Evolutionary conservation across 2,888 invertebrate genomes (phyloP).

Genomic region (Sepioteuthis lessoniana): DNA sequence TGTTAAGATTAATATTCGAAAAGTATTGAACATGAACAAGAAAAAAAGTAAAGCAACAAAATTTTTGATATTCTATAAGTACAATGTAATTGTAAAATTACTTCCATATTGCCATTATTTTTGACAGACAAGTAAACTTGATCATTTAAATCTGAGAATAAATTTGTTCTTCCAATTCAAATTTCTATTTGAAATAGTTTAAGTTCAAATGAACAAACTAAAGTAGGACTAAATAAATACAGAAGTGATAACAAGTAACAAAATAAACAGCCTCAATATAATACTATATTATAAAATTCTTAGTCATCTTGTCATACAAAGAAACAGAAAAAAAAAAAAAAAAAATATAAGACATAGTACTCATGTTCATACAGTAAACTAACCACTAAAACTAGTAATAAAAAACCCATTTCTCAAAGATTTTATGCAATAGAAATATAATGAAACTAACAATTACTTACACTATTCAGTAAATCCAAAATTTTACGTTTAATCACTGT

Average conservation of each 20-base stretch:
- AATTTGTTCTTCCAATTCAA: not conserved
- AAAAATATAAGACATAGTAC: no score
- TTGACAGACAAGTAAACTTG: not conserved
- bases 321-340: no score
- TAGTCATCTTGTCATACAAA: no score
- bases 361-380: not conserved
- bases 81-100: no score
- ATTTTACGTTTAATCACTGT: constrained; percentile 83
- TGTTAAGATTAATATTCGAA: no score
- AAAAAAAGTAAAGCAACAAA: no score
- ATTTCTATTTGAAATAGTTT: no score
- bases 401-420: not conserved
- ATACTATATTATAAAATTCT: not conserved
- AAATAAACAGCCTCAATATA: not conserved
- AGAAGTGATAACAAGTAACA: not conserved
- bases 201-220: not conserved
- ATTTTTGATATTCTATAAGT: no score
- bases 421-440: not conserved
- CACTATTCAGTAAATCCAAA: constrained; percentile 70
- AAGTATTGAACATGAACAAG: no score
- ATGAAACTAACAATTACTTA: constrained; percentile 54
- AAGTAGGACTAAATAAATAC: not conserved
- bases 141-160: not conserved
- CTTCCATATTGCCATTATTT: no score
- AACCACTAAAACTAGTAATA: not conserved